Evolutionary conservation across 2,888 invertebrate genomes (phyloP).

Genomic region (Pocota personata): DNA sequence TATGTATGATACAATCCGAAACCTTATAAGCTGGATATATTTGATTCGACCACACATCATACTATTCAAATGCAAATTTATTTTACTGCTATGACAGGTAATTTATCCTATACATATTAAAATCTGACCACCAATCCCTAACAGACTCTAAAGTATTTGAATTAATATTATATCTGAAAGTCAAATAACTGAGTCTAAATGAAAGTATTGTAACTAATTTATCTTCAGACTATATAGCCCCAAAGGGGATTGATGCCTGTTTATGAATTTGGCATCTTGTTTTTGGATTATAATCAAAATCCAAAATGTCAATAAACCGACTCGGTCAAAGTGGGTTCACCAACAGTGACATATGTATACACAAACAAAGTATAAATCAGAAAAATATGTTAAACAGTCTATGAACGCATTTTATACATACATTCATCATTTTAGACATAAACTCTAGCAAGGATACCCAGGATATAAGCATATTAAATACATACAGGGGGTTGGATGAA

Average conservation of each 20-base stretch:
- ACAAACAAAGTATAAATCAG: background rate
- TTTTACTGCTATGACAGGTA: background rate
- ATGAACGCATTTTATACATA: background rate
- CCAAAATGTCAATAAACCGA: background rate
- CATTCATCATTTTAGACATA: background rate
- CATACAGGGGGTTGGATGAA: background rate
- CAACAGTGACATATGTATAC: background rate
- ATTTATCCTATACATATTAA: background rate
- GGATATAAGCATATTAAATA: background rate
- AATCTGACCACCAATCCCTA: background rate
- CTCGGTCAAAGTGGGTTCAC: background rate
- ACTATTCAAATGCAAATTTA: background rate
- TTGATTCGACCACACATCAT: background rate
- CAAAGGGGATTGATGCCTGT: background rate
- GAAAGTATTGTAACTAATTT: background rate
- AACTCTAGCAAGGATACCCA: background rate
- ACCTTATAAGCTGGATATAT: background rate
- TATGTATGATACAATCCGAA: background rate
- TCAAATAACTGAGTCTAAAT: background rate
- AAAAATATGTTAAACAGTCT: background rate
- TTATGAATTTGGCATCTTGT: conserved; percentile 3
- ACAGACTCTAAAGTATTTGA: background rate
- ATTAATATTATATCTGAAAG: background rate
- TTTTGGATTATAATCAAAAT: conserved; percentile 15
- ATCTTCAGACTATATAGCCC: background rate